These are phyloP conservation scores for Chymomyza fuscimana DNA, from an alignment of 2,888 invertebrate genomes.

Conservation along the genomic window DNA sequence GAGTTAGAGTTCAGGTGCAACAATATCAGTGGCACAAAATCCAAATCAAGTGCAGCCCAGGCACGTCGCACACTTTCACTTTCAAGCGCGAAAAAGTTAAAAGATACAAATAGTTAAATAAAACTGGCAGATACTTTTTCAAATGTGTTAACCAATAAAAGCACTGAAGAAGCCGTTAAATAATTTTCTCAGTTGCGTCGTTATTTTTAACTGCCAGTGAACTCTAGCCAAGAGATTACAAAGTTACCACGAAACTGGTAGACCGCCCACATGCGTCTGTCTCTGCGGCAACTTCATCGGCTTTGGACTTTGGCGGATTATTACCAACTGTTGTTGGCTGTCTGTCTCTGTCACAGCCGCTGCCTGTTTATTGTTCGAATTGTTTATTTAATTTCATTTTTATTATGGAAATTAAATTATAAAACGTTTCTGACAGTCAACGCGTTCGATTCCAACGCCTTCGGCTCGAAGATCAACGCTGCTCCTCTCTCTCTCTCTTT, in stretches of 20 bases:
- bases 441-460: conserved; percentile 2
- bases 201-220: conserved; percentile 67
- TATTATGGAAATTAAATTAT: conserved; percentile 75
- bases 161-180: conserved; percentile 64
- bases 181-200: conserved; percentile 42
- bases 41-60: conserved; percentile 59
- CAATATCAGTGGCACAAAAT: conserved; percentile 33
- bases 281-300: neutral
- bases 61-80: conserved; percentile 60
- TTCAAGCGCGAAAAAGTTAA: conserved; percentile 21
- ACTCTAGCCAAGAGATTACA: conserved; percentile 32
- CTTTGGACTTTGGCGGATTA: conserved; percentile 1
- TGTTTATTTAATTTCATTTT: conserved; percentile 70
- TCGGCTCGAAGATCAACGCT: neutral
- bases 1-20: conserved; percentile 70
- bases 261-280: conserved; percentile 8
- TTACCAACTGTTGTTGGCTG: neutral
- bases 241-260: neutral
- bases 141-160: conserved; percentile 60
- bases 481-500: neutral
- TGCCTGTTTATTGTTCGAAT: conserved; percentile 20
- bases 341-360: neutral
- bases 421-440: conserved; percentile 69
- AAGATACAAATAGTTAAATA: conserved; percentile 3
- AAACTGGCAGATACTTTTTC: conserved; percentile 22